These are phyloP conservation scores for Hyles euphorbiae DNA, from an alignment of 1,140 invertebrate genomes.

Conservation along the genomic window DNA sequence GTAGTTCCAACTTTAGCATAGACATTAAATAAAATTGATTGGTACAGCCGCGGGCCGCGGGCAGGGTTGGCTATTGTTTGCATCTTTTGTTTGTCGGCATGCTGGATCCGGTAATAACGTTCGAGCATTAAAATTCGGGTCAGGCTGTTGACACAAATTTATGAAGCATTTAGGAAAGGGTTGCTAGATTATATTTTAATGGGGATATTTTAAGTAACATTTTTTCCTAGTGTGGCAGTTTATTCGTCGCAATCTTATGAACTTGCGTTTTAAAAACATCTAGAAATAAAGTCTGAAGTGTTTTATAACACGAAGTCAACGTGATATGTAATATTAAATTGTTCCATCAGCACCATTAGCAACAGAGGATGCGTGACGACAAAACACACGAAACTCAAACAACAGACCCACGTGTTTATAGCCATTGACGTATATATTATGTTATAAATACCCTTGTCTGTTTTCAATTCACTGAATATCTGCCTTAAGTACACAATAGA, in stretches of 20 bases:
- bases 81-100: slow-evolving; percentile 54
- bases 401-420: no score
- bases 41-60: slow-evolving; percentile 15
- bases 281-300: no score
- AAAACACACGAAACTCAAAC: background rate
- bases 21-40: slow-evolving; percentile 19
- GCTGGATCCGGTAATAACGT: slow-evolving; percentile 51
- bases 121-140: slow-evolving; percentile 62
- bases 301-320: no score
- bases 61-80: slow-evolving; percentile 39
- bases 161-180: slow-evolving; percentile 47
- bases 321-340: no score
- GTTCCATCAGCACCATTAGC: no score
- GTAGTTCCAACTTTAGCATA: background rate
- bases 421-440: no score
- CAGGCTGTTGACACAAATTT: slow-evolving; percentile 63
- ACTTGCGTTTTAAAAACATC: background rate
- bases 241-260: background rate
- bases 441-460: background rate
- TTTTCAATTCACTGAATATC: slow-evolving; percentile 15
- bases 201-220: slow-evolving; percentile 3
- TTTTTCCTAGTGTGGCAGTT: background rate
- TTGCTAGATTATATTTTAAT: slow-evolving; percentile 36
- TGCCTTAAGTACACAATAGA: slow-evolving; percentile 33
- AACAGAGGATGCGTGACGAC: background rate